Base-by-base conservation (phyloP, 2,888 invertebrate genomes). In the Marronus borbonicus region DNA sequence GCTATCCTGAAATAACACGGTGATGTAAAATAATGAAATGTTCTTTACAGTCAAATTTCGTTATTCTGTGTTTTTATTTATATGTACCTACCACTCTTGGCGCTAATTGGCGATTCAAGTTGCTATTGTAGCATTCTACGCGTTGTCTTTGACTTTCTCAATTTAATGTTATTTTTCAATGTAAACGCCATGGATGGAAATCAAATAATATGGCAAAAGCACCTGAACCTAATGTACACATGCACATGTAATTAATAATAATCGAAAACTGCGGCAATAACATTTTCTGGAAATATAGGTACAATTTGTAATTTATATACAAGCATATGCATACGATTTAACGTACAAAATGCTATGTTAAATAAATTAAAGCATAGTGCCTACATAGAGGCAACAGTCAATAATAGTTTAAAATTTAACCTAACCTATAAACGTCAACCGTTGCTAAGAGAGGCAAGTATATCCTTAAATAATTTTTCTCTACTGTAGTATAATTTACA, bases 381-480 rank as follows among this genome's bases (percentile, higher is more conserved):
- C 24, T 24, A 20, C 20, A 55, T 55, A 20, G 10, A 20, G 0
- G 20, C 4, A 55, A 55, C n/a, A 55, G 7, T n/a, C n/a, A 17
- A n/a, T 17, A 8, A 17, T 55, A 4, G 4, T 55, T 20, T 55
- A 20, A 55, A 55, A 17, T 55, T 17, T 74, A 74, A 12, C 62
- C 60, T 62, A 74, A 74, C 72, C 72, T 74, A 74, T 62, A 74
- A 74, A 60, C 72, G 49, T 74, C 60, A 74, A 49, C 60, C 39
- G 24, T 62, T 62, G 44, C 60, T 44, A 60, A 60, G 39, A 58
- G 36, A 72, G 24, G 8, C 7, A 55, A 55, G 14, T 36, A 5
- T 28, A 39, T 7, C 44, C 8, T 44, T 44, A 44, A 44, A 44
- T 44, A 44, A 39, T 7, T 1, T 3, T 31, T 36, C 31, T 55